These are phyloP conservation scores for Fragum fragum DNA, from an alignment of 2,888 invertebrate genomes.

Conservation along the genomic window DNA sequence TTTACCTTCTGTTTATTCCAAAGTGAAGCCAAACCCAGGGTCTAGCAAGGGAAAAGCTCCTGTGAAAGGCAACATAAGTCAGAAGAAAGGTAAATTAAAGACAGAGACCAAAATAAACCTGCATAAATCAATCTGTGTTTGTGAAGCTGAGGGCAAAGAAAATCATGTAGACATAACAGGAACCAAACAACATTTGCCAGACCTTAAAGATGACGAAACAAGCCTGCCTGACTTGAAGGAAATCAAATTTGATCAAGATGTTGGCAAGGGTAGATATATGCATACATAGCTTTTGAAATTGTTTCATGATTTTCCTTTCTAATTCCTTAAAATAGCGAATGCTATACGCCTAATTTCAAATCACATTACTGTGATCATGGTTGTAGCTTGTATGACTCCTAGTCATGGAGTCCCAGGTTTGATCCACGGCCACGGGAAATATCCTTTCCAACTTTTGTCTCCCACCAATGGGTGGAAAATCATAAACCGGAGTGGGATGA, in stretches of 20 bases:
- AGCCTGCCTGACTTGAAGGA: not conserved
- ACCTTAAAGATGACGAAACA: not conserved
- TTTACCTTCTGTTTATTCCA: no score
- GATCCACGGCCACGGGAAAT: no score
- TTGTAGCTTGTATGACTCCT: no score
- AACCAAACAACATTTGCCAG: not conserved
- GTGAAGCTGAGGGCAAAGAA: not conserved
- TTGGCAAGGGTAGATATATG: not conserved
- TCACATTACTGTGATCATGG: no score
- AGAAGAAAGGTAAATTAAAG: conserved; percentile 7
- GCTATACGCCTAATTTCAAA: no score
- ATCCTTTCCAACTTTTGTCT: no score
- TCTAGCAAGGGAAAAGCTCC: not conserved
- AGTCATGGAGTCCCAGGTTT: no score
- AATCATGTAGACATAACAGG: not conserved
- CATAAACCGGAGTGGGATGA: no score
- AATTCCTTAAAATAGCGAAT: no score
- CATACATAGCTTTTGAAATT: no score
- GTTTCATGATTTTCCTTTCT: no score
- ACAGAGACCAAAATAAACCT: not conserved
- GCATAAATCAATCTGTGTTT: not conserved
- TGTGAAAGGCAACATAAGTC: not conserved
- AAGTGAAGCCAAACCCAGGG: not conserved
- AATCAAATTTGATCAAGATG: not conserved
- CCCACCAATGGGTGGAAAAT: no score